Evolutionary conservation across 2,888 invertebrate species (phyloP), one percentile per base, ranked within the genome.

Genomic region (Ptychoptera contaminata): DNA sequence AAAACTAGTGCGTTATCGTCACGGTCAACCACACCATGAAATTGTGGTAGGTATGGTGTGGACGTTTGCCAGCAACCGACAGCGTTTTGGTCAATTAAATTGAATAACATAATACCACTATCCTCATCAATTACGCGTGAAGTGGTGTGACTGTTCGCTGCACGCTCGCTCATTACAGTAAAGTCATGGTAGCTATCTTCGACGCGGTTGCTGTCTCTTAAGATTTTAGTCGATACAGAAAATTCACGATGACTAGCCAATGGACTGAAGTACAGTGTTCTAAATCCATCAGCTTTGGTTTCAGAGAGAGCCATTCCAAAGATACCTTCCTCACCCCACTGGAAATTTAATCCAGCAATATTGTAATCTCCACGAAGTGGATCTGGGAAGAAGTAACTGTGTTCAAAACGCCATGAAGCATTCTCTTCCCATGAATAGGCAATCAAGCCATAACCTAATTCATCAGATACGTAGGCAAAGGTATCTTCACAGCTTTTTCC

Each of bases 241-340:
- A 86, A 87, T 59, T 84, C 82, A 2, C 82, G 73, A 57, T 79
- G 71, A 56, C 84, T 85, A 46, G 85, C 77, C 49, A 88, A 61
- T 1, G 87, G 82, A 56, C 81, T 82, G 66, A 87, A 87, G 63
- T 76, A 83, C 37, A 87, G 67, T 0, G 75, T 78, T 53, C 81
- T 74, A 56, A 66, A 81, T 14, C 84, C 83, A 55, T 81, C 78
- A 9, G 66, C 54, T 12, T 76, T 73, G 6, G 72, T 58, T 0
- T 84, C 78, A 0, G 83, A 78, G 2, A 85, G 60, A 1, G 81
- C 73, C 62, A 85, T 76, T 1, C 86, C 86, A 52, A 86, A 86
- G 48, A 85, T 79, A 11, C 83, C 84, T 63, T 85, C 87, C 51
- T 77, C 76, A 16, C 76, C 76, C 87, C 87, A 88, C 60, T 86